Evolutionary conservation across 1,140 invertebrate genomes (phyloP).

Genomic region (Meteorus sp.): DNA sequence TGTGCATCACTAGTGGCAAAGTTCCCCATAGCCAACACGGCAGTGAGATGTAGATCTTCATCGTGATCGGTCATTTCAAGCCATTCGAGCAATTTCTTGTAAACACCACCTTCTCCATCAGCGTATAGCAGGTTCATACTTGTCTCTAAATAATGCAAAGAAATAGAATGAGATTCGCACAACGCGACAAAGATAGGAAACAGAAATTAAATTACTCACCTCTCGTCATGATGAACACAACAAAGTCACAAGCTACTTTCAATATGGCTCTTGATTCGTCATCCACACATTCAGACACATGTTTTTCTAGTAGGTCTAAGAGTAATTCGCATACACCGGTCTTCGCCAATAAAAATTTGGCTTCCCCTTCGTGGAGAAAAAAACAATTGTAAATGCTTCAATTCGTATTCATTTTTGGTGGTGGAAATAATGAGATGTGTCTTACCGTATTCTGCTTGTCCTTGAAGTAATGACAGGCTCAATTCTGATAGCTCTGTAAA

Average conservation of each 20-base stretch:
- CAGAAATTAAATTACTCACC: conserved; percentile 60
- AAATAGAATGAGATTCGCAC: conserved; percentile 12
- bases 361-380: conserved; percentile 65
- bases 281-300: conserved; percentile 63
- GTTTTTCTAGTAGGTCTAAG: conserved; percentile 73
- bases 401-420: conserved; percentile 13
- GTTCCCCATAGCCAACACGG: conserved; percentile 83
- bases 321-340: conserved; percentile 75
- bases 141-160: conserved; percentile 66
- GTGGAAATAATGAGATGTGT: conserved; percentile 15
- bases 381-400: conserved; percentile 2
- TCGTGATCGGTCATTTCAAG: conserved; percentile 66
- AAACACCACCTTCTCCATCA: conserved; percentile 71
- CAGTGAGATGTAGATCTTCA: conserved; percentile 76
- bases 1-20: conserved; percentile 85
- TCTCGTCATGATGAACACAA: conserved; percentile 81
- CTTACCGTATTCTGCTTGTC: conserved; percentile 73
- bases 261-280: conserved; percentile 73
- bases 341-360: conserved; percentile 75
- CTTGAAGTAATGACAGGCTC: conserved; percentile 74
- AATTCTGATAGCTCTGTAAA: conserved; percentile 70
- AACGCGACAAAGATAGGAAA: conserved; percentile 16
- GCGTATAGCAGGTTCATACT: conserved; percentile 82
- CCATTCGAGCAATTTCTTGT: conserved; percentile 75
- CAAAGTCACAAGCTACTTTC: conserved; percentile 83